Evolutionary conservation across 1,140 invertebrate species (phyloP).

Genomic region (Phthorimaea operculella): DNA sequence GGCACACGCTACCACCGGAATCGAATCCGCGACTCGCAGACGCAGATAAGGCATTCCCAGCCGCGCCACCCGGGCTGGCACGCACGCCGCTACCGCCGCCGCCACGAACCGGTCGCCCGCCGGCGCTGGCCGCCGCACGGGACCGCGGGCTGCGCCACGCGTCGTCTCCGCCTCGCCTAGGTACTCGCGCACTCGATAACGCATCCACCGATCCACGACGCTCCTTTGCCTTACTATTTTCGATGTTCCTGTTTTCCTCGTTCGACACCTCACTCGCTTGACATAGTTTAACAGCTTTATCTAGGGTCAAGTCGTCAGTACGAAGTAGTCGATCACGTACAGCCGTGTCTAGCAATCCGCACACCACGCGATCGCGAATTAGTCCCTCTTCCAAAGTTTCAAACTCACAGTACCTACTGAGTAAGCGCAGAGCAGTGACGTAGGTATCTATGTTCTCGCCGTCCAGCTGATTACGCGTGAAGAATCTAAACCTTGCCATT

Average conservation of each 20-base stretch:
- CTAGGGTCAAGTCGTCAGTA: slow-evolving; percentile 4
- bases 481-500: slow-evolving; percentile 16
- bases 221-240: neutral
- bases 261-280: neutral
- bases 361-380: slow-evolving; percentile 3
- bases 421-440: slow-evolving; percentile 11
- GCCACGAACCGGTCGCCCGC: neutral
- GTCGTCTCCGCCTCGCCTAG: neutral
- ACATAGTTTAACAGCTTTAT: neutral
- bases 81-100: neutral
- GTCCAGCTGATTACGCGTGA: slow-evolving; percentile 9
- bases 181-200: neutral
- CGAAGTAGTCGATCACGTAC: slow-evolving; percentile 1
- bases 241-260: neutral
- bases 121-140: neutral
- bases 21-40: neutral
- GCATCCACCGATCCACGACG: neutral
- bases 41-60: neutral
- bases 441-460: slow-evolving; percentile 13
- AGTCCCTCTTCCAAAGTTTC: slow-evolving; percentile 6
- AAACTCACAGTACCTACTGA: slow-evolving; percentile 12
- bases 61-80: neutral
- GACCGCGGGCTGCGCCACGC: neutral
- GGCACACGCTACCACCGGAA: neutral
- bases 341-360: neutral